These are phyloP conservation scores for Nyctibius grandis DNA, from an alignment of 2,797 vertebrate species.

Conservation along the genomic window DNA sequence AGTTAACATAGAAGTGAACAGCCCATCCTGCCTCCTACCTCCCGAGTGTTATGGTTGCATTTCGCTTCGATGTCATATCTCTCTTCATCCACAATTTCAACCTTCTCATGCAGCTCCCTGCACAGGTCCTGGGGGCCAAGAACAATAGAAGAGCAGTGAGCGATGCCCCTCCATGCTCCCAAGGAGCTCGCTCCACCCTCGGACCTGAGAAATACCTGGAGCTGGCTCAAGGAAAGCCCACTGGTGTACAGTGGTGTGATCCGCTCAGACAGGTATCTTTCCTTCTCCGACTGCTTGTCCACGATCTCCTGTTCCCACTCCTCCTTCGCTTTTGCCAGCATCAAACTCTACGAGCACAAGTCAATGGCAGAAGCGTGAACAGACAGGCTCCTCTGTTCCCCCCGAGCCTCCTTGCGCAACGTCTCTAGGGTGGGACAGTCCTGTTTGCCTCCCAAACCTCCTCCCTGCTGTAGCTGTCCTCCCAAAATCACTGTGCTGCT, in stretches of 20 bases:
- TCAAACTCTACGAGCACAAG: conserved; percentile 80
- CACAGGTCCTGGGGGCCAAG: conserved; percentile 82
- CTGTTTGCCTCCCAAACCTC: neutral
- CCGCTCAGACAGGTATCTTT: conserved; percentile 84
- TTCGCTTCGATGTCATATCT: conserved; percentile 94
- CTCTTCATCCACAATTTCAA: conserved; percentile 92
- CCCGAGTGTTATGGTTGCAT: conserved; percentile 88
- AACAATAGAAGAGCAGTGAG: neutral
- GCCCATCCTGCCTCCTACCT: conserved; percentile 70
- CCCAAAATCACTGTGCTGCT: neutral
- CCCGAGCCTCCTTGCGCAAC: accelerated
- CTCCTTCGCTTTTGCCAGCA: conserved; percentile 92
- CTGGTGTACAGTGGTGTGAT: conserved; percentile 75
- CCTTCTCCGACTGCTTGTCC: conserved; percentile 88
- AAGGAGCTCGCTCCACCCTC: accelerated
- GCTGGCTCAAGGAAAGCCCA: conserved; percentile 79
- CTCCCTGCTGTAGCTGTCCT: neutral
- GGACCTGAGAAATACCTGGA: conserved; percentile 75
- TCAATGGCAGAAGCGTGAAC: neutral
- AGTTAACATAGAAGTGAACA: accelerated
- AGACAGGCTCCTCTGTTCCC: neutral
- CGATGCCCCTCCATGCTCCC: accelerated
- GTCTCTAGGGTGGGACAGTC: neutral
- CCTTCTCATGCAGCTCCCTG: conserved; percentile 86
- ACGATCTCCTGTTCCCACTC: conserved; percentile 88